Base-by-base conservation (phyloP, 2,797 vertebrate species). In the Cyprinodon diabolis region DNA sequence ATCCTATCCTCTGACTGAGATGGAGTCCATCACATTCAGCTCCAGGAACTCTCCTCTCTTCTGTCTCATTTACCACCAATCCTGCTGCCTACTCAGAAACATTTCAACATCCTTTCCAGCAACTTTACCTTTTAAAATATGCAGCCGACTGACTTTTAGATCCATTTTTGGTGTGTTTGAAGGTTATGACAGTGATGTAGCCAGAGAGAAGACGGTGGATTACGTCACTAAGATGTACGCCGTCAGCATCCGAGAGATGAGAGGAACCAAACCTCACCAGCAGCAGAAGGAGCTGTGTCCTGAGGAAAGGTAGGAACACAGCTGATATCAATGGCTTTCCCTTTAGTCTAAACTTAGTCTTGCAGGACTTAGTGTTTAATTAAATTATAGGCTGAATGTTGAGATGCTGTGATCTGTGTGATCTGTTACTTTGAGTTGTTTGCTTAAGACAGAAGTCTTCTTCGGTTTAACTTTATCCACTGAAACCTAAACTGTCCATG, bases 181-280 rank as follows among this genome's bases (percentile, higher is more conserved):
- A 90, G 89, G 89, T 25, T 99, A 99, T 48, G 97, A 99, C 91
- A 98, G 97, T 12, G 98, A 99, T 19, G 97, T 99, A 4, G 96
- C 97, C 6, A 93, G 96, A 82, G 98, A 99, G 89, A 97, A 97
- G 89, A 93, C 91, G 45, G 94, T 96, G 77, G 97, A 98, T 74
- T 99, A 98, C 75, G 96, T 96, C 69, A 96, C 96, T 0, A 98
- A 98, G 93, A 96, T 98, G 92, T 96, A 96, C n/a, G 95, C 97
- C 0, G 94, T 95, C 82, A 97, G 96, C 95, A 95, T 98, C 89
- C 91, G 97, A 87, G 95, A 97, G 58, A 99, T 98, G 97, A 95
- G 93, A 57, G 98, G 97, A 74, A 96, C 95, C 82, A 98, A 98
- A 75, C 98, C 98, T 7, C 97, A 97, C 85, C 97, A 97, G 62